Base-by-base conservation (phyloP, 2,888 invertebrate genomes). In the Escarpia spicata region DNA sequence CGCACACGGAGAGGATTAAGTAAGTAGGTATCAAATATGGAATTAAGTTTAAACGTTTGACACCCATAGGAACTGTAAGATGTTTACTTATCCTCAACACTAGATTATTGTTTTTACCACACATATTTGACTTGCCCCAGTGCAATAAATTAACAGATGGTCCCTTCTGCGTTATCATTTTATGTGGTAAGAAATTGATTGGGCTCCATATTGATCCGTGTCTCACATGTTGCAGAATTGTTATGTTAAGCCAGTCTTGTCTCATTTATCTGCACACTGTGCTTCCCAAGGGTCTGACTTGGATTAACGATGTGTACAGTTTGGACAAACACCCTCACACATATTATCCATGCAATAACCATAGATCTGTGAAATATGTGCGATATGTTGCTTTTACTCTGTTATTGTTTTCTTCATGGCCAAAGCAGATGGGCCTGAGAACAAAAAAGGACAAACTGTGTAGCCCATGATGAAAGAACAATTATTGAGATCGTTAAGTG, bases 171-270 rank as follows among this genome's bases (percentile, higher is more conserved):
- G n/a, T 75, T 75, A 75, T 75, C 2, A 75, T 75, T 19, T 75
- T 75, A 6, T 75, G 75, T n/a, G n/a, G 75, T 75, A 75, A 75
- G 75, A 75, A 75, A 75, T 75, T 75, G 75, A 75, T 75, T 75
- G 75, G 75, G 2, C 26, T 75, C 26, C 75, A 4, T 75, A 75
- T 75, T 75, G 26, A 75, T 75, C n/a, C 19, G 26, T 75, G n/a
- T 26, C 4, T 75, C 75, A 19, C n/a, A n/a, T 75, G 75, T 75
- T 26, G 19, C 75, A 75, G 26, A n/a, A 75, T 75, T 75, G 75
- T 75, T 75, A 75, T 26, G 75, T n/a, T 26, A 75, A n/a, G 19
- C 4, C 75, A 26, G 75, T 15, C 75, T 26, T 75, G 75, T 75
- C 75, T 75, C 75, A n/a, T 75, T 26, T 75, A 75, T 26, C 75